A percentile compares a stretch with the other conserved stretches of the same genome.
These are phyloP conservation scores for Tinea trinotella DNA, from an alignment of 2,888 invertebrate species.

Conservation along the genomic window DNA sequence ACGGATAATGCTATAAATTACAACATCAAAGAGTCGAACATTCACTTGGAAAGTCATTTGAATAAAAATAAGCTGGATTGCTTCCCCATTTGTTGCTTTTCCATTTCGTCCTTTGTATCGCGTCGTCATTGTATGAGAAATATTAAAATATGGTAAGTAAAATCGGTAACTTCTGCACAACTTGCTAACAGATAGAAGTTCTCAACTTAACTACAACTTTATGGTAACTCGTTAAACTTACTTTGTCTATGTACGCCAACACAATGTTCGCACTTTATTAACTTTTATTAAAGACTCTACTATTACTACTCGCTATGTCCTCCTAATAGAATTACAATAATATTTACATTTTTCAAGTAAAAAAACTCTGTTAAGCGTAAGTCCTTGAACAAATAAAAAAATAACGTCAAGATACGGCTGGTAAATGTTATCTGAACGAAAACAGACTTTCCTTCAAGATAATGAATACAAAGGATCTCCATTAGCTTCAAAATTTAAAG, in stretches of 20 bases:
- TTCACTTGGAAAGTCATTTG: constrained; percentile 55
- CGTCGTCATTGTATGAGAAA: constrained; percentile 41
- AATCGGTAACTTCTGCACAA: constrained; percentile 42
- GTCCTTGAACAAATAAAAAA: not conserved
- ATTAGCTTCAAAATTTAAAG: not conserved
- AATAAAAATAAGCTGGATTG: constrained; percentile 54
- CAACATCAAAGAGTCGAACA: constrained; percentile 54
- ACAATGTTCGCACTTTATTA: constrained; percentile 4
- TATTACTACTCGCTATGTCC: too few relatives aligned
- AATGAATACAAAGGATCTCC: not conserved
- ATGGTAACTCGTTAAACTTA: constrained; percentile 23
- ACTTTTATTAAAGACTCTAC: not conserved
- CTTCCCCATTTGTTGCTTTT: constrained; percentile 54
- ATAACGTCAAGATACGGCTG: not conserved
- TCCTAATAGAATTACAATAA: too few relatives aligned
- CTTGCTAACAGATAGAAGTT: constrained; percentile 29
- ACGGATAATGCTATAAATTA: constrained; percentile 33
- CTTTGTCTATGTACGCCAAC: constrained; percentile 22
- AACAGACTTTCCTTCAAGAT: not conserved
- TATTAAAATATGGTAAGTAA: constrained; percentile 60
- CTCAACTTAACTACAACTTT: constrained; percentile 24
- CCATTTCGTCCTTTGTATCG: constrained; percentile 51
- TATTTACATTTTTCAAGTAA: not conserved
- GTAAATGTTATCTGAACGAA: not conserved
- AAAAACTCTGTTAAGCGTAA: not conserved